Evolutionary conservation across 2,797 vertebrate genomes (phyloP).

Genomic region (Muscicapa striata): DNA sequence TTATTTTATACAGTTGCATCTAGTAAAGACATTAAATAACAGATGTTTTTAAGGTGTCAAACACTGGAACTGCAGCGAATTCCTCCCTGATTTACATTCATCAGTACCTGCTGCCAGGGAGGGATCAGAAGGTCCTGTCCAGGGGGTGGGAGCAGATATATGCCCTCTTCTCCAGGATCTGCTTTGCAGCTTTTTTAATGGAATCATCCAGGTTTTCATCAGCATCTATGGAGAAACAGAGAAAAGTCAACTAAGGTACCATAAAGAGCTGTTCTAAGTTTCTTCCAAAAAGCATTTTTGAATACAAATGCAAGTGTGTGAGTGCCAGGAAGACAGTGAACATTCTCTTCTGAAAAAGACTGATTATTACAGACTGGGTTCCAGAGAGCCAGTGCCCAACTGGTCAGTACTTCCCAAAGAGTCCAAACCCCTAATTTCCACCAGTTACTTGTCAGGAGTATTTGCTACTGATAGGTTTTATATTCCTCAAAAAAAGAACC

Average conservation of each 20-base stretch:
- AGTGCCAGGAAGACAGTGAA: neutral
- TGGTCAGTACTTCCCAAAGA: neutral
- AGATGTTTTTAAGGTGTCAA: neutral
- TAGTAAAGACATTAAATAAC: neutral
- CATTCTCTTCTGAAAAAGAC: neutral
- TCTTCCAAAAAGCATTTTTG: neutral
- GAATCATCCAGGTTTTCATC: constrained; percentile 89
- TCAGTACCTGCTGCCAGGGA: neutral
- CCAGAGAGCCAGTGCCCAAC: neutral
- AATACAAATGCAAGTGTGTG: neutral
- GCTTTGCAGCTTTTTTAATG: constrained; percentile 89
- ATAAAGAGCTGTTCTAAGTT: neutral
- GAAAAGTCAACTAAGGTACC: neutral
- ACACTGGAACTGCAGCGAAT: neutral
- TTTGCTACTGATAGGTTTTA: neutral
- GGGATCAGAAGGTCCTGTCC: constrained; percentile 85
- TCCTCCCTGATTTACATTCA: neutral
- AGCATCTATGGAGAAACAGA: constrained; percentile 73
- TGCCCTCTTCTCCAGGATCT: constrained; percentile 84
- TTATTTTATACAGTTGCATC: neutral
- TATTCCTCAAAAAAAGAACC: neutral
- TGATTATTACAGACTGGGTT: neutral
- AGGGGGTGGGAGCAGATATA: constrained; percentile 90
- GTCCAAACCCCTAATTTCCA: neutral
- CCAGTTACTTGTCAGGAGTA: neutral